phyloP scores from a whole-genome alignment of 1,140 invertebrate species.

The Charaxes varanes region DNA sequence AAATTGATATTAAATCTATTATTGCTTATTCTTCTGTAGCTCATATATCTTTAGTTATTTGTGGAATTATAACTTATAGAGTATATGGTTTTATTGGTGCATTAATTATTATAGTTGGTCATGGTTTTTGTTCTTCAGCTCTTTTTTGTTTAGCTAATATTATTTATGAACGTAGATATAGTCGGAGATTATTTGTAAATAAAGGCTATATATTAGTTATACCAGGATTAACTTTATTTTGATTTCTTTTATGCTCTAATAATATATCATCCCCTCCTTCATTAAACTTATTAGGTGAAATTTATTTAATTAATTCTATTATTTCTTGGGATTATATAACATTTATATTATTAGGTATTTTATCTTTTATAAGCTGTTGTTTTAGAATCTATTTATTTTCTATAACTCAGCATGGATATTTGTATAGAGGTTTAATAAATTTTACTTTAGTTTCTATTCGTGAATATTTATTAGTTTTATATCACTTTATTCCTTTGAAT shows the following conservation, averaged over 20 bases:
- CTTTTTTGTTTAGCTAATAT: constrained; percentile 82
- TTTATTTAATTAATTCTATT: not conserved
- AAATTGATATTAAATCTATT: constrained; percentile 74
- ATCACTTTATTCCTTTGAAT: constrained; percentile 78
- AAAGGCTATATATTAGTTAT: constrained; percentile 66
- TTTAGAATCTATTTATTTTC: constrained; percentile 71
- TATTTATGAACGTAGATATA: constrained; percentile 74
- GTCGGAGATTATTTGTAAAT: constrained; percentile 67
- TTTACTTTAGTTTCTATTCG: constrained; percentile 50
- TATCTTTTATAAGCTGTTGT: not conserved
- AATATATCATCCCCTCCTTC: not conserved
- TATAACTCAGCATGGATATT: constrained; percentile 74
- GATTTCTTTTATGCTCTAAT: constrained; percentile 74
- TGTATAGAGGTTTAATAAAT: constrained; percentile 55
- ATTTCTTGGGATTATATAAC: not conserved
- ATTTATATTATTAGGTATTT: not conserved
- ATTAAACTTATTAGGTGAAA: not conserved
- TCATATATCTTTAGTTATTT: constrained; percentile 76
- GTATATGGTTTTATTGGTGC: constrained; percentile 65
- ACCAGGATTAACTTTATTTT: constrained; percentile 73
- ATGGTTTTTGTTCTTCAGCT: constrained; percentile 80
- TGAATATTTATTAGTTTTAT: constrained; percentile 76
- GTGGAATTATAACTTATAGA: constrained; percentile 64
- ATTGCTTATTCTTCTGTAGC: constrained; percentile 79
- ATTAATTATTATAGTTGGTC: constrained; percentile 77